phyloP scores from a whole-genome alignment of 1,140 invertebrate species.

The Asbolus verrucosus region DNA sequence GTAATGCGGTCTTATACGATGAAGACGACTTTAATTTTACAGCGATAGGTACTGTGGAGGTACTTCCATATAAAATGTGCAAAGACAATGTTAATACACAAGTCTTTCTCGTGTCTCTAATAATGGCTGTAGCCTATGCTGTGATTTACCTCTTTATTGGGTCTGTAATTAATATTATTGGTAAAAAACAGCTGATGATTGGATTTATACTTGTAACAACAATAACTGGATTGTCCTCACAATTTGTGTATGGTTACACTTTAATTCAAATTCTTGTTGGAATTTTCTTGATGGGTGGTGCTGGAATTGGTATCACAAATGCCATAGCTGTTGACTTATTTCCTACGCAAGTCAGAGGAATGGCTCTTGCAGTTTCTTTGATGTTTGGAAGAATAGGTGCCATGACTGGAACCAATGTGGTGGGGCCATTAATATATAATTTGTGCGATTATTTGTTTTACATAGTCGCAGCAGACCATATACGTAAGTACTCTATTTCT shows the following conservation, averaged over 20 bases:
- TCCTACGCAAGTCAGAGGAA: constrained; percentile 66
- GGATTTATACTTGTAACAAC: constrained; percentile 48
- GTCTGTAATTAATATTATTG: constrained; percentile 67
- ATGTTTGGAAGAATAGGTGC: constrained; percentile 70
- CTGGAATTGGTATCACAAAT: constrained; percentile 61
- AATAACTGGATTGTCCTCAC: constrained; percentile 51
- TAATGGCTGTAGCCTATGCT: constrained; percentile 66
- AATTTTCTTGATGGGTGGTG: constrained; percentile 57
- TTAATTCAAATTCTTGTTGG: constrained; percentile 56
- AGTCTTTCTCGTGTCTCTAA: constrained; percentile 68
- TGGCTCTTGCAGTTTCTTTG: constrained; percentile 70
- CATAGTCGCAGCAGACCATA: constrained; percentile 64
- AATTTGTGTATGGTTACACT: constrained; percentile 52
- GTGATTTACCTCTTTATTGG: constrained; percentile 67
- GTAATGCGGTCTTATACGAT: constrained; percentile 52
- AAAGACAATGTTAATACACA: constrained; percentile 60
- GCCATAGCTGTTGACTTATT: constrained; percentile 62
- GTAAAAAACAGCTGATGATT: constrained; percentile 62
- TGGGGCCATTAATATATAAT: constrained; percentile 66
- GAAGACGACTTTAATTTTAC: constrained; percentile 26
- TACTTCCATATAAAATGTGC: constrained; percentile 47
- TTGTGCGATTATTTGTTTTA: constrained; percentile 67
- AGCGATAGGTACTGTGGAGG: too few relatives aligned
- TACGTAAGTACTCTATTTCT: constrained; percentile 62
- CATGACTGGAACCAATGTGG: constrained; percentile 66